These are phyloP conservation scores for Pecten maximus DNA, from an alignment of 2,888 invertebrate species.

Conservation along the genomic window DNA sequence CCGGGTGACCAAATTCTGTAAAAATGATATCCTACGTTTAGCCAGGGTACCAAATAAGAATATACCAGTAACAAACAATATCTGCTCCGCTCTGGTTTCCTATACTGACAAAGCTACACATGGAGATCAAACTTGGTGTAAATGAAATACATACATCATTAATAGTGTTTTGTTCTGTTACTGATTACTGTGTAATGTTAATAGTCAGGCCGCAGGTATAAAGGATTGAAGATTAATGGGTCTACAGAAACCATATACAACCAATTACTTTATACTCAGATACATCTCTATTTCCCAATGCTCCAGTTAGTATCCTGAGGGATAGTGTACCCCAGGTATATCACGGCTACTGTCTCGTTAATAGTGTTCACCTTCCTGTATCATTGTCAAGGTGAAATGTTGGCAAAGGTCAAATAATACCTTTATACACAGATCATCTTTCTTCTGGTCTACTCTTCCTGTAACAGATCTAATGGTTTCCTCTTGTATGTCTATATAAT, in stretches of 20 bases:
- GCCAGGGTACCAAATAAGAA: no score
- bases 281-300: not conserved
- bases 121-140: not conserved
- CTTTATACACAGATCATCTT: no score
- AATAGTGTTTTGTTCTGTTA: not conserved
- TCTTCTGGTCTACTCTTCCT: no score
- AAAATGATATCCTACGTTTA: no score
- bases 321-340: not conserved
- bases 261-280: not conserved
- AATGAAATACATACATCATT: not conserved
- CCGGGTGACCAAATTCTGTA: no score
- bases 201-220: not conserved
- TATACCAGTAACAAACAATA: no score
- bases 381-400: conserved; percentile 11
- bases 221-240: not conserved
- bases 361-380: not conserved
- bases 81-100: no score
- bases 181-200: not conserved
- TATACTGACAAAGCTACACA: no score
- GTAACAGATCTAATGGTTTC: no score
- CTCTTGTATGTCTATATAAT: no score
- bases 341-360: not conserved
- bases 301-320: no score
- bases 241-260: not conserved
- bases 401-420: not conserved